Conservation (phyloP, 2,888 invertebrate species). For the Notodonta ziczac region DNA sequence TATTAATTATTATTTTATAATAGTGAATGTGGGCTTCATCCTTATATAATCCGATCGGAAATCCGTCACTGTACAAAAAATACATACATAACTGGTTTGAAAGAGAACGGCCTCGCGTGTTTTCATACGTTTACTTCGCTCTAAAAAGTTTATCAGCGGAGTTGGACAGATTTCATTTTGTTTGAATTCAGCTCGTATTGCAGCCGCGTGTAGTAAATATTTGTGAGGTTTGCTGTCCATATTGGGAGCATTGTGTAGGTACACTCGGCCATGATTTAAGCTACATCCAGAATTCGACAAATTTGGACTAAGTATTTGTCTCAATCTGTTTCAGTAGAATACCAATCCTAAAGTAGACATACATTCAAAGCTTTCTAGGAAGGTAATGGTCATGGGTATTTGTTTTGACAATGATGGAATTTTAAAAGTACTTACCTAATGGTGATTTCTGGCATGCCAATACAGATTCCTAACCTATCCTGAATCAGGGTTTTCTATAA, state of each 20-base stretch:
- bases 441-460: too few species aligned
- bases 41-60: background rate
- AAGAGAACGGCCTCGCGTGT: conserved; percentile 64
- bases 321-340: too few species aligned
- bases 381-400: too few species aligned
- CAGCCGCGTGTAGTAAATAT: conserved; percentile 8
- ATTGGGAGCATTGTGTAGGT: conserved; percentile 7
- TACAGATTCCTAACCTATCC: too few species aligned
- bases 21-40: background rate
- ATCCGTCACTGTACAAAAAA: conserved; percentile 37
- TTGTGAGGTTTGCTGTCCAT: conserved; percentile 7
- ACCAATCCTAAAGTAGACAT: too few species aligned
- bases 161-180: conserved; percentile 41
- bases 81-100: conserved; percentile 66
- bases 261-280: background rate
- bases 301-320: too few species aligned
- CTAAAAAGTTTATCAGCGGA: conserved; percentile 64
- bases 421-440: too few species aligned
- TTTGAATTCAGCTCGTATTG: conserved; percentile 25
- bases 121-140: conserved; percentile 64
- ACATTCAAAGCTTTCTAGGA: too few species aligned
- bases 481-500: too few species aligned
- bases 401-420: too few species aligned
- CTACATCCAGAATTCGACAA: background rate
- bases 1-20: background rate